phyloP scores from a whole-genome alignment of 2,797 vertebrate species.

The Muraenolepis orangiensis region DNA sequence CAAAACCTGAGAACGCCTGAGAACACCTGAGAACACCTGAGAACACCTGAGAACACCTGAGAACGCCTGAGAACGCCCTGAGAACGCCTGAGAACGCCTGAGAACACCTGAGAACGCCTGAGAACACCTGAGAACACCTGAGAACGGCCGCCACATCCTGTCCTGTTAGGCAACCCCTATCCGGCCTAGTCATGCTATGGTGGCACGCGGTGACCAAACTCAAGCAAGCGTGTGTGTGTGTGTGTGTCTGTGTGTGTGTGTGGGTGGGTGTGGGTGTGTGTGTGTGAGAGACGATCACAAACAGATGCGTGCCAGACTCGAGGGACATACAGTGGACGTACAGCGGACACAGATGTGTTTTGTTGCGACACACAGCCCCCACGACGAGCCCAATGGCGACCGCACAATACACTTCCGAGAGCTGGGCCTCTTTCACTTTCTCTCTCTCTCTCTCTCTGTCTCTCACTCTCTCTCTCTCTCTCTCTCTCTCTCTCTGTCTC shows the following conservation, averaged over 20 bases:
- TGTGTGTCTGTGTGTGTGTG: too few species aligned
- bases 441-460: too few species aligned
- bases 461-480: too few species aligned
- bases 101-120: too few species aligned
- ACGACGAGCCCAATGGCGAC: constrained; percentile 59
- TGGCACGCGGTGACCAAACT: constrained; percentile 27
- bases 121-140: constrained; percentile 33
- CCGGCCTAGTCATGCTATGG: constrained; percentile 43
- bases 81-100: too few species aligned
- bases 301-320: constrained; percentile 28
- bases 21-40: too few species aligned
- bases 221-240: constrained; percentile 36
- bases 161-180: constrained; percentile 24
- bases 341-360: background rate
- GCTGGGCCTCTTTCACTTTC: constrained; percentile 40
- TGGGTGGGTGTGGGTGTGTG: too few species aligned
- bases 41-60: too few species aligned
- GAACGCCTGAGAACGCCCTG: too few species aligned
- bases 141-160: constrained; percentile 20
- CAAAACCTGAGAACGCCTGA: too few species aligned
- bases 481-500: too few species aligned
- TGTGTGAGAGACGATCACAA: background rate
- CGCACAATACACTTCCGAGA: constrained; percentile 59
- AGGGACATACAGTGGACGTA: too few species aligned
- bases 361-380: background rate